A percentile compares a stretch with the other conserved stretches of the same genome.
phyloP scores from a whole-genome alignment of 2,888 invertebrate species.

The Cosmia pyralina region DNA sequence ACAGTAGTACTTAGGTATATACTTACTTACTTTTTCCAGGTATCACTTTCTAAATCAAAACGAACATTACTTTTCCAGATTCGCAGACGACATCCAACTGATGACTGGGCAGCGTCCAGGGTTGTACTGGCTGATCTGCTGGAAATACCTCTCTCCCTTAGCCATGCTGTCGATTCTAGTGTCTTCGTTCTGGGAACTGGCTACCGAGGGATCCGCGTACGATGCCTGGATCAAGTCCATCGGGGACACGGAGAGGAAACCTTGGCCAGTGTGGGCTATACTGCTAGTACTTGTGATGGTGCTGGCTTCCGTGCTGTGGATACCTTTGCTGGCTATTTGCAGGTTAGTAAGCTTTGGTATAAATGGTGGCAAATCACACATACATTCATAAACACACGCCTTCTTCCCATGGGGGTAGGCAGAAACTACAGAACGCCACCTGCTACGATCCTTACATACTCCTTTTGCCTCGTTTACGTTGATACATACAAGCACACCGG shows the following conservation, averaged over 20 bases:
- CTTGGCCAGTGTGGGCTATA: constrained; percentile 97
- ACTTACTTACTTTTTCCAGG: too few species aligned
- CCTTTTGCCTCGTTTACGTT: too few species aligned
- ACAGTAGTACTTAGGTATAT: too few species aligned
- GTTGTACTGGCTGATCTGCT: constrained; percentile 97
- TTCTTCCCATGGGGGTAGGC: too few species aligned
- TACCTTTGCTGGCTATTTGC: constrained; percentile 94
- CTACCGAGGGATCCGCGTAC: constrained; percentile 95
- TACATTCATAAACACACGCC: too few species aligned
- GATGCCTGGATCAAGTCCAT: constrained; percentile 94
- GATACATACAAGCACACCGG: too few species aligned
- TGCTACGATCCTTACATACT: too few species aligned
- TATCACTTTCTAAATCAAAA: constrained; percentile 5
- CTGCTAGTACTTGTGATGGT: constrained; percentile 93
- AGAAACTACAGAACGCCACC: too few species aligned
- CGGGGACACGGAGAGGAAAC: constrained; percentile 93
- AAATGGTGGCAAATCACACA: background rate
- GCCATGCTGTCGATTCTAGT: constrained; percentile 96
- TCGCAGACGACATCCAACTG: constrained; percentile 97
- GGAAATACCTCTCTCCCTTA: constrained; percentile 97
- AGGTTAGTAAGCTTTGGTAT: constrained; percentile 85
- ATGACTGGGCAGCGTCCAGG: constrained; percentile 98
- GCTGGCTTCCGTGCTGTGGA: constrained; percentile 96
- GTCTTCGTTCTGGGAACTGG: constrained; percentile 95
- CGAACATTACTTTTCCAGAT: constrained; percentile 88